phyloP scores from a whole-genome alignment of 2,888 invertebrate genomes.

The Drosophila koepferae region DNA sequence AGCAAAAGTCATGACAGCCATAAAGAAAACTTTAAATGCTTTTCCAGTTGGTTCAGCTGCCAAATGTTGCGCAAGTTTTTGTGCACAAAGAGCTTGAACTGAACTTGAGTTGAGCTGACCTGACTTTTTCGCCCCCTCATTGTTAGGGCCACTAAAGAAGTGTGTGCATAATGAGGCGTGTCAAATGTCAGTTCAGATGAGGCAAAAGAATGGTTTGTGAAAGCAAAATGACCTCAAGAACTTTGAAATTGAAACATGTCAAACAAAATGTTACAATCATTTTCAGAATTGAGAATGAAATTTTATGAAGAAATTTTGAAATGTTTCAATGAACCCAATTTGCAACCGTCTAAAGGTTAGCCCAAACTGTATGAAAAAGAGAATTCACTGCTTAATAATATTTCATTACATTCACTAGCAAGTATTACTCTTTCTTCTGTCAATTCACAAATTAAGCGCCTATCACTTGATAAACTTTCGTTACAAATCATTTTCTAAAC shows the following conservation, averaged over 20 bases:
- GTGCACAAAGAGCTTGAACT: conserved; percentile 24
- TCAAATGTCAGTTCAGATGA: conserved; percentile 19
- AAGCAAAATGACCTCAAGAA: conserved; percentile 8
- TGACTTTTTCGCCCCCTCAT: neutral
- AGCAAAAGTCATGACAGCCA: conserved; percentile 61
- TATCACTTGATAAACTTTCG: neutral
- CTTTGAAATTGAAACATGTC: conserved; percentile 9
- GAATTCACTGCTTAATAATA: too few species aligned
- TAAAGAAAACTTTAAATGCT: conserved; percentile 73
- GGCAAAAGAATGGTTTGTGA: neutral
- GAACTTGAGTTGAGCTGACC: conserved; percentile 8
- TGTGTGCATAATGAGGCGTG: conserved; percentile 44
- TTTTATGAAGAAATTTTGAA: neutral
- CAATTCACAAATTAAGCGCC: too few species aligned
- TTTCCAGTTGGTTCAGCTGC: conserved; percentile 57
- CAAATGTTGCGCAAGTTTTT: conserved; percentile 67
- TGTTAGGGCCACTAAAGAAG: conserved; percentile 13
- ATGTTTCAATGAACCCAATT: neutral
- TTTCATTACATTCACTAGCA: neutral
- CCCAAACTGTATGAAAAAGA: neutral
- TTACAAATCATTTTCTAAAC: conserved; percentile 16
- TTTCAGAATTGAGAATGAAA: neutral
- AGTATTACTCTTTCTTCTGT: neutral
- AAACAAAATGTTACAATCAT: conserved; percentile 7
- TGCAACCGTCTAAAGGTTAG: neutral